Base-by-base conservation (phyloP, 2,797 vertebrate genomes). In the Microhierax caerulescens region DNA sequence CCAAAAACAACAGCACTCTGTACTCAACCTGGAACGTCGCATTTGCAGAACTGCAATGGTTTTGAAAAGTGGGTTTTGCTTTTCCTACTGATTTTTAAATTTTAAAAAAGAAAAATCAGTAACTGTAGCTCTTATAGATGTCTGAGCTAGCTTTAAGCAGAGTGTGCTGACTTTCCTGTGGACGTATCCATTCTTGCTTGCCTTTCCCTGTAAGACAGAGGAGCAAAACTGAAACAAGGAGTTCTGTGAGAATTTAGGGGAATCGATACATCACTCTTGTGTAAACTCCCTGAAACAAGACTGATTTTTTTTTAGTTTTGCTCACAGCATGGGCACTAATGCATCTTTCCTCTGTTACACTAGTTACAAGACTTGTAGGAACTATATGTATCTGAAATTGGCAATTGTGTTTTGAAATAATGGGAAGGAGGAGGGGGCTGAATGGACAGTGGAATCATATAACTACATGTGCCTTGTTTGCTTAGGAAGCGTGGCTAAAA, bases 1-100 rank as follows among this genome's bases (percentile, higher is more conserved):
- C 94, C 95, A 96, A 72, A 93, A 96, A 78, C 32, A 95, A 91
- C 91, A 96, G 60, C 34, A 2, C 45, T 72, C 43, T 27, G 6
- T 41, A 13, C 27, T 79, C 37, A 51, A 48, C 43, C 60, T 47
- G 53, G 20, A 68, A 74, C 2, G 0, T 20, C 57, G 59, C 39
- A 7, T 56, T 37, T 81, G 69, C 61, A 28, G 67, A 75, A 47
- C 63, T 80, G 50, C 34, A 88, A 73, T 54, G 48, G 50, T 25
- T 93, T 89, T 34, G 63, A 53, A 54, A 90, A 83, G 45, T 28
- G 23, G 6, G 4, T 3, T 75, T 65, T 80, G 63, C 9, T 34
- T 81, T 84, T 18, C 51, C 11, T n/a, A 6, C 36, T 70, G 37
- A 6, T 63, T 76, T 74, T 90, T 3, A 48, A 51, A 69, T 24